These are phyloP conservation scores for Scalopus aquaticus DNA, from an alignment of 2,113 vertebrate genomes.

Conservation along the genomic window DNA sequence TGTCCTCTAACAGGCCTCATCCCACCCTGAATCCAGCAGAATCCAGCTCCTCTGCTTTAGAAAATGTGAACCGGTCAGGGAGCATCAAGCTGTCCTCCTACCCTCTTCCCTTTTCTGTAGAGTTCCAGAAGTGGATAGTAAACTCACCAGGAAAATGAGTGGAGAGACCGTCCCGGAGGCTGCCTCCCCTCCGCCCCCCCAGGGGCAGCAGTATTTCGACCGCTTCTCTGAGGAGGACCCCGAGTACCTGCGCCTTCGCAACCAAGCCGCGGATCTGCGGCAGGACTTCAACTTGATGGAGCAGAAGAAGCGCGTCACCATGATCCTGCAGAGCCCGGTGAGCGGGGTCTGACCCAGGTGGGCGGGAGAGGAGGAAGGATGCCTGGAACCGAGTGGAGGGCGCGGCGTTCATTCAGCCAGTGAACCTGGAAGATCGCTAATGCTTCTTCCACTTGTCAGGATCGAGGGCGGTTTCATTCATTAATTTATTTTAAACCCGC, in stretches of 20 bases:
- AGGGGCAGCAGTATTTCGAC: conserved; percentile 88
- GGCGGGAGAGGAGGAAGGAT: not conserved
- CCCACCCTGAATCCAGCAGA: fast-evolving
- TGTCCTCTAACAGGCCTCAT: not conserved
- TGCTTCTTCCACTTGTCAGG: not conserved
- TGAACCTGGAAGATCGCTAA: not conserved
- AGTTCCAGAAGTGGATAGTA: not conserved
- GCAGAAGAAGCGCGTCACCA: conserved; percentile 94
- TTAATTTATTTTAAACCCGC: not conserved
- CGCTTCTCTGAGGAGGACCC: conserved; percentile 89
- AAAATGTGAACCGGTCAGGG: not conserved
- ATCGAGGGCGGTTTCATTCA: not conserved
- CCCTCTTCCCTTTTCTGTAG: conserved; percentile 16
- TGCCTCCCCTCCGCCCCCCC: conserved; percentile 74
- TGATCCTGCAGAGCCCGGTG: conserved; percentile 95
- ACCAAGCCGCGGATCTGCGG: conserved; percentile 81
- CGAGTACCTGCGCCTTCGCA: conserved; percentile 87
- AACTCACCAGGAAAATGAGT: conserved; percentile 80
- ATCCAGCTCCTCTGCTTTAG: not conserved
- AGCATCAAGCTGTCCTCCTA: not conserved
- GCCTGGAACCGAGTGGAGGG: fast-evolving
- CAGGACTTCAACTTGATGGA: conserved; percentile 91
- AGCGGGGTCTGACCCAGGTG: conserved; percentile 11
- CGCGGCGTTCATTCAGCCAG: too few relatives aligned
- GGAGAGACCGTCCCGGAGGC: conserved; percentile 78